Base-by-base conservation (phyloP, 2,113 vertebrate genomes). In the Guaruba guarouba region DNA sequence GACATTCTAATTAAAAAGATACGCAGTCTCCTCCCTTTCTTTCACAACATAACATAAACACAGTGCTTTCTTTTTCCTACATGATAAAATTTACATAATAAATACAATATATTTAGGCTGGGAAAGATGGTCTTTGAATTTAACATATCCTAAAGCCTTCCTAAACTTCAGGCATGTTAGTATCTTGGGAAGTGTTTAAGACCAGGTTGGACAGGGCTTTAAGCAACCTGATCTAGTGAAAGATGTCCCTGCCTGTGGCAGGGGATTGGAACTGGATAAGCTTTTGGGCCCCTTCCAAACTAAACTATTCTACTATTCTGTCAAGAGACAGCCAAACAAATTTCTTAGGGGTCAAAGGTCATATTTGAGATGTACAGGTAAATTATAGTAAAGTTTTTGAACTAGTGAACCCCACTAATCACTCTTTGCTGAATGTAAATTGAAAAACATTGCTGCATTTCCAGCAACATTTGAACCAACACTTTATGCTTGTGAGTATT, bases 21-120 rank as follows among this genome's bases (percentile, higher is more conserved):
- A 76, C 0, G 0, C 9, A 41, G 7, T 7, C 18, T 44, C 10
- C 7, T 20, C 22, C 11, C 31, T 61, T 52, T 78, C 63, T 67
- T 83, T 84, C 31, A 46, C 35, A 59, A 33, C 2, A 25, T 18
- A 48, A 67, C 22, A 64, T 20, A 93, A 77, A n/a, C 12, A 54
- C 1, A 64, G 5, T 4, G 2, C 4, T 74, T 79, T 52, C 25
- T 64, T 67, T 73, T 84, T 51, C 8, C 18, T 39, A 54, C 7
- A 18, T 29, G 2, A 43, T 35, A 81, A 81, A 35, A 39, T 4
- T 33, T 13, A 23, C 11, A 55, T 29, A 49, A 82, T 19, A 71
- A 77, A 73, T 37, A 39, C 8, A 27, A 19, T 1, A 2, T 66
- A 25, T 54, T 61, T n/a, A 49, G 31, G 17, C 23, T 78, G 7